Evolutionary conservation across 1,140 invertebrate genomes (phyloP), one percentile per base, ranked within the genome.

Genomic region (Diplogasteroides magnus): DNA sequence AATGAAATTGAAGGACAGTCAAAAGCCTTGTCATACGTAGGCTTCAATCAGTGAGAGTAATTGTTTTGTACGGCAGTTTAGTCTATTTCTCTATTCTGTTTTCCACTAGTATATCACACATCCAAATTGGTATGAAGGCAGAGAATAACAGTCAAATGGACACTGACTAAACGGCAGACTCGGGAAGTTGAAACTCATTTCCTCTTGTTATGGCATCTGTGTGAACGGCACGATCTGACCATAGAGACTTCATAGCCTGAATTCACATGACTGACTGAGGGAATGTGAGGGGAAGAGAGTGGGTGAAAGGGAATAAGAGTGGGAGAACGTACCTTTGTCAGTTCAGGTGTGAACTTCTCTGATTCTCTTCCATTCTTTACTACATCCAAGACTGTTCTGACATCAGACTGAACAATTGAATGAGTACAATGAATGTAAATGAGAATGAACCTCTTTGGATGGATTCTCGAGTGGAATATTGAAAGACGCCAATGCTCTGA

Each of bases 101-200:
- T n/a, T n/a, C n/a, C n/a, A n/a, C n/a, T n/a, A n/a, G n/a, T n/a
- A n/a, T n/a, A n/a, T n/a, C n/a, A n/a, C n/a, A n/a, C n/a, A n/a
- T n/a, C n/a, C n/a, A n/a, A n/a, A n/a, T n/a, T n/a, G n/a, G n/a
- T n/a, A n/a, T n/a, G n/a, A n/a, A n/a, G n/a, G n/a, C n/a, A n/a
- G n/a, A n/a, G n/a, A n/a, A n/a, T n/a, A n/a, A n/a, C n/a, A n/a
- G n/a, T n/a, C n/a, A n/a, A n/a, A n/a, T n/a, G n/a, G n/a, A 19
- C 23, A 82, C 82, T 84, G 78, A 85, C 85, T 85, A 84, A 69
- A 83, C 83, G 3, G 85, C 85, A n/a, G 84, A 85, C 63, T 85
- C 85, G 64, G 83, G 83, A 14, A 85, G 77, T 67, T 86, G 85
- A 77, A 82, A 86, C 70, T 86, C 85, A 32, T 84, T 85, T n/a